Evolutionary conservation across 2,797 vertebrate species (phyloP).

Genomic region (Aeoliscus strigatus): DNA sequence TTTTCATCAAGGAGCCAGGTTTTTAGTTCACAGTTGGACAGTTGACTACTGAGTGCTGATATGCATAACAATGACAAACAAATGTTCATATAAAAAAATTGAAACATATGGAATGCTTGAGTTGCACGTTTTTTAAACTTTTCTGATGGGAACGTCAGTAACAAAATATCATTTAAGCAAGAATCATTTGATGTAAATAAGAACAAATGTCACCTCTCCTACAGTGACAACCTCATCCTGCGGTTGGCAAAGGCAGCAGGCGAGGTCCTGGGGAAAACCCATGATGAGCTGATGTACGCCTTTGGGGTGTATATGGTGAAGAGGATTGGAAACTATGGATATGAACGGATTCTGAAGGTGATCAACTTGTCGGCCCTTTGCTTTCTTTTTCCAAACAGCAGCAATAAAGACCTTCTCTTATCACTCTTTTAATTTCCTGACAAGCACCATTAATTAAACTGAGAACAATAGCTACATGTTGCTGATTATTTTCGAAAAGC

Average conservation of each 20-base stretch:
- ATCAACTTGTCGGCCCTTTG: too few relatives aligned
- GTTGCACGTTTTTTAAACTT: too few relatives aligned
- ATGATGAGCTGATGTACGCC: slow-evolving; percentile 78
- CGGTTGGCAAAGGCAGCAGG: slow-evolving; percentile 75
- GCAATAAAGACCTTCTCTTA: background rate
- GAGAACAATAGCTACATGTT: too few relatives aligned
- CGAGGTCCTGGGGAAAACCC: slow-evolving; percentile 75
- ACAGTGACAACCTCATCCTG: slow-evolving; percentile 74
- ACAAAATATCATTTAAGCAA: too few relatives aligned
- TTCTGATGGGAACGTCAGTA: too few relatives aligned
- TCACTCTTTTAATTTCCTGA: background rate
- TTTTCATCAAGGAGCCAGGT: too few relatives aligned
- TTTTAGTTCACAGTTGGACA: too few relatives aligned
- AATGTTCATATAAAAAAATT: too few relatives aligned
- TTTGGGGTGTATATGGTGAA: slow-evolving; percentile 81
- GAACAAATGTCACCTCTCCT: background rate
- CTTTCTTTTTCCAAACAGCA: background rate
- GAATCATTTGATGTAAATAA: background rate
- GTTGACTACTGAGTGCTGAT: background rate
- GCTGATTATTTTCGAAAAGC: too few relatives aligned
- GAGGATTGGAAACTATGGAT: slow-evolving; percentile 76
- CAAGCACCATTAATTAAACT: too few relatives aligned
- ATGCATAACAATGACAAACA: background rate
- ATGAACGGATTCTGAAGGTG: slow-evolving; percentile 76
- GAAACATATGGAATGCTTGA: too few relatives aligned